Evolutionary conservation across 2,113 vertebrate species (phyloP).

Genomic region (Pedetes capensis): DNA sequence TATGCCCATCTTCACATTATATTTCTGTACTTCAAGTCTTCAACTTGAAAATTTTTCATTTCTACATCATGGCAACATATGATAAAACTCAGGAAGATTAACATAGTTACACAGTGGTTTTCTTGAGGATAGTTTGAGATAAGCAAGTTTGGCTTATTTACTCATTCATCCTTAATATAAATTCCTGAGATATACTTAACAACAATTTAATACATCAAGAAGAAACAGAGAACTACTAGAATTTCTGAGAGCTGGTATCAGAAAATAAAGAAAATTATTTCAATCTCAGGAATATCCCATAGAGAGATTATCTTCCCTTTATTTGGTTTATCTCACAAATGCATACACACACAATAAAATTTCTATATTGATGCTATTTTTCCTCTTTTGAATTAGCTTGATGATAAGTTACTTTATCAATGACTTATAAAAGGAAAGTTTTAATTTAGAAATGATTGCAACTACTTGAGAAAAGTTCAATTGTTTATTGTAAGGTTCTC

Average conservation of each 20-base stretch:
- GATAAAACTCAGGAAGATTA: neutral
- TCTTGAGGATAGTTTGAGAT: neutral
- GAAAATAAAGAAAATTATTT: neutral
- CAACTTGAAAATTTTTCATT: neutral
- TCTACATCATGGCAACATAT: neutral
- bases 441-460: slow-evolving; percentile 24
- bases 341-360: neutral
- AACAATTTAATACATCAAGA: neutral
- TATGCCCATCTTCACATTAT: neutral
- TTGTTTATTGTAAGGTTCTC: slow-evolving; percentile 25
- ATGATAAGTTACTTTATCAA: neutral
- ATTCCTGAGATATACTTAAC: neutral
- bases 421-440: slow-evolving; percentile 14
- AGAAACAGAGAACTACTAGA: neutral
- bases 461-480: neutral
- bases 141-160: neutral
- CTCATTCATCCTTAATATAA: neutral
- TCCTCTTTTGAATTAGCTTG: neutral
- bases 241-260: neutral
- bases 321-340: neutral
- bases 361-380: neutral
- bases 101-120: neutral
- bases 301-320: neutral
- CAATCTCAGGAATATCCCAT: neutral
- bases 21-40: neutral